These are phyloP conservation scores for Anguilla megastoma DNA, from an alignment of 2,797 vertebrate genomes.

Conservation along the genomic window DNA sequence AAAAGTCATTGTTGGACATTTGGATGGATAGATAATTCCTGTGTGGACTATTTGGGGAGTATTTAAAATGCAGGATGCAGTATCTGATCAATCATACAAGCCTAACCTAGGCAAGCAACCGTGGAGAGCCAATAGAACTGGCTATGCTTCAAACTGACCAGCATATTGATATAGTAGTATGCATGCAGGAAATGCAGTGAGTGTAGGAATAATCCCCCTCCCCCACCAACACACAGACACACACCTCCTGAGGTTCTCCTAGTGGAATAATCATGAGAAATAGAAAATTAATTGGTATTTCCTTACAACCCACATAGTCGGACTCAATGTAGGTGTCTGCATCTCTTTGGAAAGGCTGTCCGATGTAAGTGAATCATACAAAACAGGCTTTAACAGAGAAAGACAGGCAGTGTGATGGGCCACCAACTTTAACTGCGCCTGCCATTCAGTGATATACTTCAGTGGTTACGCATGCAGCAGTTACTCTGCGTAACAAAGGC, in stretches of 20 bases:
- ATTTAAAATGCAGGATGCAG: background rate
- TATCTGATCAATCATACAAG: background rate
- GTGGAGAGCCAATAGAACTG: background rate
- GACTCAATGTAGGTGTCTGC: background rate
- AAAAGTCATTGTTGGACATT: background rate
- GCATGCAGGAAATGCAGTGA: background rate
- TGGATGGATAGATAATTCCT: background rate
- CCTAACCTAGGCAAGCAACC: background rate
- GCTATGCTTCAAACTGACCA: background rate
- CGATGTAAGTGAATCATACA: background rate
- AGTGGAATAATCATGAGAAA: background rate
- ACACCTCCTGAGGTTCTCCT: background rate
- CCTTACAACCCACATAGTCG: background rate
- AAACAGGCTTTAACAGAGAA: background rate
- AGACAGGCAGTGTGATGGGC: background rate
- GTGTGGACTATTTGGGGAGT: background rate
- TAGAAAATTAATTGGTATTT: background rate
- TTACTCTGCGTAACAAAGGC: background rate
- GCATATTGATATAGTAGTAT: background rate
- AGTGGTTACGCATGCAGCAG: background rate
- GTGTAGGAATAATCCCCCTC: background rate
- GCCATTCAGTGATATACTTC: background rate
- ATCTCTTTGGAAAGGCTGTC: background rate
- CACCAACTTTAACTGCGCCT: background rate
- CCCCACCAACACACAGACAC: background rate